Evolutionary conservation across 2,113 vertebrate species (phyloP), one percentile per base, ranked within the genome.

Genomic region (Aldabrachelys gigantea): DNA sequence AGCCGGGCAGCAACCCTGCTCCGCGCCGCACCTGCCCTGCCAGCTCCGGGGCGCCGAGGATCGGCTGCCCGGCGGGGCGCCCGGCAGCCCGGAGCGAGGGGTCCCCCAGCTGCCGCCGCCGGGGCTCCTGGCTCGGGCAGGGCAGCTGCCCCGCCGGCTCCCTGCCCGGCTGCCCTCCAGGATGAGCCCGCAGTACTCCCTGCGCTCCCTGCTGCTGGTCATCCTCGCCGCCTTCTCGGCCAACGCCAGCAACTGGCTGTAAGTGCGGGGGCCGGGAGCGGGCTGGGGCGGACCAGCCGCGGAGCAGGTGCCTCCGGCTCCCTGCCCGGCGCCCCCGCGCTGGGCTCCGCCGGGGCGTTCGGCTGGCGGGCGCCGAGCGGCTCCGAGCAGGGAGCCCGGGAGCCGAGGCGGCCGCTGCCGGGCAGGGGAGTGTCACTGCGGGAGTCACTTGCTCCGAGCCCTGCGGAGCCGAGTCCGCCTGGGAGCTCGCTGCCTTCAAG

Each of bases 201-300:
- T 99, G 98, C 99, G 99, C 94, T 99, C 99, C 95, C 98, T 99
- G 98, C 99, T 99, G 98, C 98, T 99, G 98, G 99, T 99, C 95
- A 99, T 99, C 98, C 98, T 99, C 89, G 99, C 99, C 93, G 99
- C 99, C 95, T 99, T 99, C 98, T 99, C 99, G 76, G 99, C 99
- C 97, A 99, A 99, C 97, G 99, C 99, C 91, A 99, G 99, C 98
- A 99, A 99, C 99, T 99, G 99, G 99, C 98, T 99, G 99, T 99
- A 99, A 99, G 99, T 99, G 90, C 96, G 88, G 88, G 88, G 50
- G 50, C 72, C 7, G 38, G 54, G 49, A 47, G 16, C 24, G 4
- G 31, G 29, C 25, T 9, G 47, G 83, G 41, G 14, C 11, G 2
- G 12, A 54, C 53, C 53, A 21, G 53, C 53, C 53, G 50, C 29